phyloP scores from a whole-genome alignment of 92 coral and sea anemone genomes.

The Palythoa grandiflora region DNA sequence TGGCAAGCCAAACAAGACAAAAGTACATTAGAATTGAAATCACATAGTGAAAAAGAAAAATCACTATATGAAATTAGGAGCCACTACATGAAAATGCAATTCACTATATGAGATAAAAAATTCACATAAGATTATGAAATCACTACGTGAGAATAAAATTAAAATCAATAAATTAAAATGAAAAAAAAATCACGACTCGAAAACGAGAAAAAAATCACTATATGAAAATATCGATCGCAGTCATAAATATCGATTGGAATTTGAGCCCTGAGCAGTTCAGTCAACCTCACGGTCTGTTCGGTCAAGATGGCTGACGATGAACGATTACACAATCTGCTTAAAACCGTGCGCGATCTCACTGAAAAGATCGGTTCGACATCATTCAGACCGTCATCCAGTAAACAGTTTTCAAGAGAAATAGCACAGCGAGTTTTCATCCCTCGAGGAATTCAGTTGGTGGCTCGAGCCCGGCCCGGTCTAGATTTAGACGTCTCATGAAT shows the following conservation, averaged over 20 bases:
- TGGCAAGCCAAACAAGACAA: conserved; percentile 7
- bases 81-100: background rate
- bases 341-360: conserved; percentile 17
- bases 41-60: background rate
- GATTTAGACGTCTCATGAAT: conserved; percentile 20
- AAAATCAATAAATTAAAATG: background rate
- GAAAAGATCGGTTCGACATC: conserved; percentile 14
- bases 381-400: conserved; percentile 3
- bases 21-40: background rate
- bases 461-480: conserved; percentile 6
- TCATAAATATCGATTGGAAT: conserved; percentile 2
- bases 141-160: background rate
- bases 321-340: conserved; percentile 12
- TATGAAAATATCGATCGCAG: background rate
- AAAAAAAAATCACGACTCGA: background rate
- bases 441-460: conserved; percentile 28
- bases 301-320: background rate
- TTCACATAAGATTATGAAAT: conserved; percentile 8
- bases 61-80: background rate
- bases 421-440: conserved; percentile 25
- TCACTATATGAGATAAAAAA: background rate
- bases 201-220: background rate
- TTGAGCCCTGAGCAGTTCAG: background rate
- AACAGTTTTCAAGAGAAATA: background rate
- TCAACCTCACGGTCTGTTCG: background rate